phyloP scores from a whole-genome alignment of 2,888 invertebrate species.

The Aleiodes alternator region DNA sequence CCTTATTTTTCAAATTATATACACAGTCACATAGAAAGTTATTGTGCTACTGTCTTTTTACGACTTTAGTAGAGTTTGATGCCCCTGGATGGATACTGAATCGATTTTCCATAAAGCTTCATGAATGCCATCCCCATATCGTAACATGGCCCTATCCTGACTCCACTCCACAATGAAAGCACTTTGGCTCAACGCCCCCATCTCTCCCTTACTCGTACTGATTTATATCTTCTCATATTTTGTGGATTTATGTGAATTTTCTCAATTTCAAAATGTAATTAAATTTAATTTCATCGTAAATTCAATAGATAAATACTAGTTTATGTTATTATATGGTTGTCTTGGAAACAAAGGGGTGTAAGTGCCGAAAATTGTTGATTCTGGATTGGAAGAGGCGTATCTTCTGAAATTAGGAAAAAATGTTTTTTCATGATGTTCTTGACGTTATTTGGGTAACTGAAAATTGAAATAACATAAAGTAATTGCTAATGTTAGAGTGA shows the following conservation, averaged over 20 bases:
- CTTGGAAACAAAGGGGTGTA: no score
- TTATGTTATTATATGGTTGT: neutral
- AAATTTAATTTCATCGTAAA: neutral
- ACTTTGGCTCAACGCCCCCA: neutral
- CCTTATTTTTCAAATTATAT: neutral
- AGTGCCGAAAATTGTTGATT: no score
- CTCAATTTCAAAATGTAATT: neutral
- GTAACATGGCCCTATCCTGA: neutral
- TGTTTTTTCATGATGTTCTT: no score
- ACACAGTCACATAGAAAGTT: neutral
- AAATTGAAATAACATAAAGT: no score
- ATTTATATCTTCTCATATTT: neutral
- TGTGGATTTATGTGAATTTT: neutral
- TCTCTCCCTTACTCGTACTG: no score
- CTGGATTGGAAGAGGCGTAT: no score
- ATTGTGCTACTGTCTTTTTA: neutral
- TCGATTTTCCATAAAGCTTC: constrained; percentile 67
- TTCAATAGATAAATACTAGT: neutral
- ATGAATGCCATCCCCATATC: constrained; percentile 55
- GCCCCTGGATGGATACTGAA: constrained; percentile 63
- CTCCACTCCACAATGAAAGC: constrained; percentile 12
- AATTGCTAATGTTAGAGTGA: no score
- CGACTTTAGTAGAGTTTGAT: constrained; percentile 55
- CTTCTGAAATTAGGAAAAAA: no score
- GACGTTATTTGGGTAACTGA: no score